Evolutionary conservation across 2,888 invertebrate species (phyloP).

Genomic region (Noctua comes): DNA sequence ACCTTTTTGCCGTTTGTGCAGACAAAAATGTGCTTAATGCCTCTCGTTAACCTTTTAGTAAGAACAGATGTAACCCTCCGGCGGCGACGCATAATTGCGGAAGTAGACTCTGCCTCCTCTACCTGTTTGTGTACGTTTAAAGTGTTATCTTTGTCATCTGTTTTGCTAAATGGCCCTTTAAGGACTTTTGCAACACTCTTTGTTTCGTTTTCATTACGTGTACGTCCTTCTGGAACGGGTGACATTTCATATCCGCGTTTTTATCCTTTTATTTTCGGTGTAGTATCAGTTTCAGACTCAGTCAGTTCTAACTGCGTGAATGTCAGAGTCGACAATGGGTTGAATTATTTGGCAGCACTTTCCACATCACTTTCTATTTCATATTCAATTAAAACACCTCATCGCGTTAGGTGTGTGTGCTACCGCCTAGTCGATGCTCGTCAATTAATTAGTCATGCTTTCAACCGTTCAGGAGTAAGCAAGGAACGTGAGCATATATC

Average conservation of each 20-base stretch:
- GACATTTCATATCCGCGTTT: conserved; percentile 53
- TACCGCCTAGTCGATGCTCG: conserved; percentile 52
- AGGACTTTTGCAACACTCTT: conserved; percentile 64
- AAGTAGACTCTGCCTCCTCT: conserved; percentile 70
- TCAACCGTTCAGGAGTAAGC: conserved; percentile 59
- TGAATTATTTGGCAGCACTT: conserved; percentile 50
- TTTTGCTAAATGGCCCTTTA: conserved; percentile 68
- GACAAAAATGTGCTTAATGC: conserved; percentile 76
- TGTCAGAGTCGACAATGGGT: conserved; percentile 8
- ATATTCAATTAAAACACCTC: conserved; percentile 47
- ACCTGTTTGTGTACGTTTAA: conserved; percentile 65
- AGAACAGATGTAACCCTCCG: conserved; percentile 79
- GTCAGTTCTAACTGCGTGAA: conserved; percentile 8
- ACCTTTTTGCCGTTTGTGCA: conserved; percentile 75
- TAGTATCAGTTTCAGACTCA: conserved; percentile 11
- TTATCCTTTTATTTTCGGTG: conserved; percentile 23
- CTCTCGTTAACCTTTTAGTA: conserved; percentile 85
- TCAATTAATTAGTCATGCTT: conserved; percentile 71
- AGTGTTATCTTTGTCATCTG: conserved; percentile 71
- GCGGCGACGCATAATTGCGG: conserved; percentile 82
- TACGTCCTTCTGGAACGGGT: conserved; percentile 54
- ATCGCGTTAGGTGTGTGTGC: conserved; percentile 35
- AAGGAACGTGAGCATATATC: conserved; percentile 64
- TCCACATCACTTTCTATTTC: conserved; percentile 62
- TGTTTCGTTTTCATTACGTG: conserved; percentile 65